Conservation (phyloP, 2,797 vertebrate genomes). For the Acanthurus leucopareius region DNA sequence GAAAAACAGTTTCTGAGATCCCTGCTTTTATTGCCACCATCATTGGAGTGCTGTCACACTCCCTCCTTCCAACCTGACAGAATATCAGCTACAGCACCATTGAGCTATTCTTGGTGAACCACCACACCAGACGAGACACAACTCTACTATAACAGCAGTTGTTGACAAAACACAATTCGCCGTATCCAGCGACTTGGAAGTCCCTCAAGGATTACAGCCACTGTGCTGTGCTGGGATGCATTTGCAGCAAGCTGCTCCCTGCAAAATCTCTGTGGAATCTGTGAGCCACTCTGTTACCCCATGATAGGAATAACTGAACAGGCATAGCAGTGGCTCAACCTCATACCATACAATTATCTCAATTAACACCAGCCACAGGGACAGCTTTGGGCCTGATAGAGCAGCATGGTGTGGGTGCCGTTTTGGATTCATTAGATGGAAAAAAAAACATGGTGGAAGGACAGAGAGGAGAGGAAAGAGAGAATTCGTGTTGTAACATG, state of each 20-base stretch:
- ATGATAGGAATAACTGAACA: constrained; percentile 65
- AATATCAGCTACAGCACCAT: constrained; percentile 34
- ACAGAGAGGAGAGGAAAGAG: constrained; percentile 3
- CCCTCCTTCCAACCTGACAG: constrained; percentile 32
- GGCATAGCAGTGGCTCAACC: constrained; percentile 43
- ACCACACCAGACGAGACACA: constrained; percentile 54
- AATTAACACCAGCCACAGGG: constrained; percentile 63
- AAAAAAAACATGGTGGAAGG: constrained; percentile 16
- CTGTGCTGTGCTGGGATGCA: constrained; percentile 21
- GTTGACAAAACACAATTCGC: constrained; percentile 77
- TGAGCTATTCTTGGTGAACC: constrained; percentile 65
- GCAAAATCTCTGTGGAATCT: constrained; percentile 61
- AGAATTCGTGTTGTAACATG: constrained; percentile 40
- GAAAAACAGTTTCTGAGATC: constrained; percentile 12
- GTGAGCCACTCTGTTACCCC: constrained; percentile 60
- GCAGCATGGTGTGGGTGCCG: constrained; percentile 29
- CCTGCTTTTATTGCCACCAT: constrained; percentile 40
- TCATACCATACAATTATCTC: constrained; percentile 73
- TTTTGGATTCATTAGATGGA: constrained; percentile 58
- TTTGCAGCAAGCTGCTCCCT: constrained; percentile 54
- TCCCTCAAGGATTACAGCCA: constrained; percentile 40
- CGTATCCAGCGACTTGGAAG: constrained; percentile 62
- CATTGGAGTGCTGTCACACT: constrained; percentile 32
- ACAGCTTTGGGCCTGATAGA: constrained; percentile 29
- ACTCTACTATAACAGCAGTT: constrained; percentile 59